These are phyloP conservation scores for Borostomias antarcticus DNA, from an alignment of 2,797 vertebrate genomes.

Conservation along the genomic window DNA sequence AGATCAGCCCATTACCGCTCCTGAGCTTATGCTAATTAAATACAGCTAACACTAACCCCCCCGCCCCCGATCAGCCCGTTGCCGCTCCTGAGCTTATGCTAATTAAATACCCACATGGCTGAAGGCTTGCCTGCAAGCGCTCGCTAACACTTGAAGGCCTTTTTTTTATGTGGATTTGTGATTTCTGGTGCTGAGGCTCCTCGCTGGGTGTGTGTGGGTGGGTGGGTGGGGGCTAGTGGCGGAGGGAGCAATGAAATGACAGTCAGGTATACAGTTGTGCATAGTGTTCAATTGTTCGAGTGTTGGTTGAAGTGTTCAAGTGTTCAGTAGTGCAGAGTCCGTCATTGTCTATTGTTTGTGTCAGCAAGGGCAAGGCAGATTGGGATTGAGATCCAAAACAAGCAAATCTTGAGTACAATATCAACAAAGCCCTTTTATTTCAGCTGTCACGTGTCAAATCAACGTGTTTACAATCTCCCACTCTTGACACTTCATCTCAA, in stretches of 20 bases:
- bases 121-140: slow-evolving; percentile 16
- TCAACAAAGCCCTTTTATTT: slow-evolving; percentile 28
- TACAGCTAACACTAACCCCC: slow-evolving; percentile 44
- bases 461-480: slow-evolving; percentile 59
- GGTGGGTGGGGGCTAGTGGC: background rate
- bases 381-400: no score
- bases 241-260: no score
- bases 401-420: no score
- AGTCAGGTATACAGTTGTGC: no score
- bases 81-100: slow-evolving; percentile 54
- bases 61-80: slow-evolving; percentile 37
- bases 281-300: no score
- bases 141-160: no score
- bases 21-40: slow-evolving; percentile 62
- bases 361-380: no score
- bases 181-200: background rate
- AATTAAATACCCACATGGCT: slow-evolving; percentile 59
- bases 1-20: slow-evolving; percentile 52
- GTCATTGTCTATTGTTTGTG: no score
- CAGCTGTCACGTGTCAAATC: slow-evolving; percentile 53
- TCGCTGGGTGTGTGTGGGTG: slow-evolving; percentile 21
- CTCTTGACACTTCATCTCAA: slow-evolving; percentile 58
- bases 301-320: no score
- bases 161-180: slow-evolving; percentile 24
- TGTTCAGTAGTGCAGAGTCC: no score